A percentile compares a stretch with the other conserved stretches of the same genome.
phyloP scores from a whole-genome alignment of 37 sponge, comb jelly and placozoan genomes.

The Crambe crambe region DNA sequence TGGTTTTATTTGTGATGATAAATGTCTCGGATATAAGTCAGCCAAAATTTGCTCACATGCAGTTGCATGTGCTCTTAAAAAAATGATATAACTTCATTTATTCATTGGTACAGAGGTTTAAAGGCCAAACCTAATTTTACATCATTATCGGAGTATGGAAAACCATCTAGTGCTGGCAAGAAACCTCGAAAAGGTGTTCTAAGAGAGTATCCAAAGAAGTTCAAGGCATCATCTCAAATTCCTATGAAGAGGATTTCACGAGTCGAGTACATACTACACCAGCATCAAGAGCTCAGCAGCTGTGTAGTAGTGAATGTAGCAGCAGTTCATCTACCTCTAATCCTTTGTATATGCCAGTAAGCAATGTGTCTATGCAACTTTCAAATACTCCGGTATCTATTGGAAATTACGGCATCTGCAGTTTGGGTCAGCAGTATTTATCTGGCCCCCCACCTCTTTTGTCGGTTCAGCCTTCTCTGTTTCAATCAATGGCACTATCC shows the following conservation, averaged over 20 bases:
- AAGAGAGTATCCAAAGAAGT: background rate
- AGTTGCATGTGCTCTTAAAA: background rate
- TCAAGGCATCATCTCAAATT: background rate
- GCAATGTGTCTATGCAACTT: background rate
- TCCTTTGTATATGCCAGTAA: background rate
- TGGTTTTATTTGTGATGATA: background rate
- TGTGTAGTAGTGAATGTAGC: background rate
- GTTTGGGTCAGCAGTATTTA: background rate
- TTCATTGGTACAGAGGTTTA: background rate
- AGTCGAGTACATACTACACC: background rate
- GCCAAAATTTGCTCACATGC: background rate
- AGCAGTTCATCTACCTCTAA: background rate
- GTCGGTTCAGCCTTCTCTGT: background rate
- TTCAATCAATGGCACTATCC: background rate
- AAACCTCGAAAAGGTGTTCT: constrained; percentile 1
- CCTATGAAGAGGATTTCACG: background rate
- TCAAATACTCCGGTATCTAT: background rate
- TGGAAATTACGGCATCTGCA: background rate
- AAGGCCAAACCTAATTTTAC: background rate
- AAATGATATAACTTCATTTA: background rate
- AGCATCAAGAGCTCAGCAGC: background rate
- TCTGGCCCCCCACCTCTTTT: background rate
- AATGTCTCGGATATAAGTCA: background rate
- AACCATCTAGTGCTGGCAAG: background rate
- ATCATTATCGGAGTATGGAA: background rate